A percentile compares a stretch with the other conserved stretches of the same genome.
These are phyloP conservation scores for Micoletzkya japonica DNA, from an alignment of 2,888 invertebrate species.

Conservation along the genomic window DNA sequence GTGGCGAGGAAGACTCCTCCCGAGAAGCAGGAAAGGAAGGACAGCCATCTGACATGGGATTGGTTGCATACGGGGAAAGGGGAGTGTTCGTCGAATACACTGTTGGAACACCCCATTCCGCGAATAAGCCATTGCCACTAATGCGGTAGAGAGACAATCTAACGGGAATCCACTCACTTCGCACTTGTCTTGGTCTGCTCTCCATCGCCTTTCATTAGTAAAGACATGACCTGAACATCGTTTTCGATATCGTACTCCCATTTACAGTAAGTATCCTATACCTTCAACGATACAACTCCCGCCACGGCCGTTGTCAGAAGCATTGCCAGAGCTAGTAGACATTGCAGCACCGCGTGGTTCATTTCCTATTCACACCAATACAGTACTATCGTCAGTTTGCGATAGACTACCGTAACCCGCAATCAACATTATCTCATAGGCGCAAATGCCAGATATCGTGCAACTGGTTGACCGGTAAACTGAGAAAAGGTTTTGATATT, in stretches of 20 bases:
- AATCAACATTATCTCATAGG: not conserved
- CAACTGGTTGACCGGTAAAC: not conserved
- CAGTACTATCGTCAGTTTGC: too few species aligned
- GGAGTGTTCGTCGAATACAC: too few species aligned
- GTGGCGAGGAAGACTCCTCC: constrained; percentile 58
- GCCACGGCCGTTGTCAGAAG: constrained; percentile 51
- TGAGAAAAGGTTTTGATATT: not conserved
- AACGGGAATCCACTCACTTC: not conserved
- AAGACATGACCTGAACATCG: not conserved
- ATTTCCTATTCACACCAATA: constrained; percentile 27
- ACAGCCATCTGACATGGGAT: constrained; percentile 45
- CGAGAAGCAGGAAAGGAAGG: constrained; percentile 54
- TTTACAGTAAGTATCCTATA: constrained; percentile 23
- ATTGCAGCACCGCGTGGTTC: constrained; percentile 39
- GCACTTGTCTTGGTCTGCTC: constrained; percentile 2
- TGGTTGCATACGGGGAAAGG: too few species aligned
- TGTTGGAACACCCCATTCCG: not conserved
- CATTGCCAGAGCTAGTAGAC: constrained; percentile 48
- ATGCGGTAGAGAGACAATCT: not conserved
- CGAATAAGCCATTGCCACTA: not conserved
- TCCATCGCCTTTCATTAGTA: not conserved
- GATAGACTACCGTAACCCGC: too few species aligned
- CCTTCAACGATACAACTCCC: constrained; percentile 50
- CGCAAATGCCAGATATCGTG: not conserved
- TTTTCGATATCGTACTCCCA: not conserved